phyloP scores from a whole-genome alignment of 2,888 invertebrate genomes.

The Metalampra italica region DNA sequence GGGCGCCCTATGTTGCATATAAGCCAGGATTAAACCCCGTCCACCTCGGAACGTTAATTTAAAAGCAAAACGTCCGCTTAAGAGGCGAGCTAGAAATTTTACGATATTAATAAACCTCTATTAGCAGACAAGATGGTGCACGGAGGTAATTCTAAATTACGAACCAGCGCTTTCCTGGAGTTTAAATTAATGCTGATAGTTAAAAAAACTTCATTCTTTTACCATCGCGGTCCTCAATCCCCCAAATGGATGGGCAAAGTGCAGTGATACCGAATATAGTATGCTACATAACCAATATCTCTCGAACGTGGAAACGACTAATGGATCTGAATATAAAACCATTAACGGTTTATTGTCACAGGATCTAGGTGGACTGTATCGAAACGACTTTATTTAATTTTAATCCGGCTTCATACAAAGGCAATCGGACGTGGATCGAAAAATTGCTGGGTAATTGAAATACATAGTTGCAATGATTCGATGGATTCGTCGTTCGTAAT shows the following conservation, averaged over 20 bases:
- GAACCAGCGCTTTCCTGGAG: slow-evolving; percentile 16
- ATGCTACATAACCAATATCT: slow-evolving; percentile 14
- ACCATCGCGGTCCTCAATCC: slow-evolving; percentile 4
- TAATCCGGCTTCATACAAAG: neutral
- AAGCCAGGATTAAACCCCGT: slow-evolving; percentile 20
- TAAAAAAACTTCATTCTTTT: neutral
- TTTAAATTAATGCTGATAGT: slow-evolving; percentile 21
- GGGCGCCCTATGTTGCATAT: slow-evolving; percentile 13
- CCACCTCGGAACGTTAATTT: slow-evolving; percentile 33
- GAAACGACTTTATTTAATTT: neutral
- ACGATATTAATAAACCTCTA: slow-evolving; percentile 50
- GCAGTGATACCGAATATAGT: slow-evolving; percentile 15
- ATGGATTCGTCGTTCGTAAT: neutral
- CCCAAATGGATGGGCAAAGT: slow-evolving; percentile 25
- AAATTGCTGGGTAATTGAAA: slow-evolving; percentile 1
- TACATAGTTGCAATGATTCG: neutral
- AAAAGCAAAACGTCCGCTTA: slow-evolving; percentile 32
- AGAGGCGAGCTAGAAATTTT: slow-evolving; percentile 37
- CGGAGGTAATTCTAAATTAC: slow-evolving; percentile 34
- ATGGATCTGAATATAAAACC: slow-evolving; percentile 39
- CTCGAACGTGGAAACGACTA: slow-evolving; percentile 25
- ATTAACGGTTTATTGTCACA: slow-evolving; percentile 4
- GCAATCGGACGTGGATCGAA: neutral
- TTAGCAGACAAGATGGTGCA: slow-evolving; percentile 40
- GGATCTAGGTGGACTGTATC: neutral